phyloP scores from a whole-genome alignment of 2,797 vertebrate genomes.

The Enteromius mattozi region DNA sequence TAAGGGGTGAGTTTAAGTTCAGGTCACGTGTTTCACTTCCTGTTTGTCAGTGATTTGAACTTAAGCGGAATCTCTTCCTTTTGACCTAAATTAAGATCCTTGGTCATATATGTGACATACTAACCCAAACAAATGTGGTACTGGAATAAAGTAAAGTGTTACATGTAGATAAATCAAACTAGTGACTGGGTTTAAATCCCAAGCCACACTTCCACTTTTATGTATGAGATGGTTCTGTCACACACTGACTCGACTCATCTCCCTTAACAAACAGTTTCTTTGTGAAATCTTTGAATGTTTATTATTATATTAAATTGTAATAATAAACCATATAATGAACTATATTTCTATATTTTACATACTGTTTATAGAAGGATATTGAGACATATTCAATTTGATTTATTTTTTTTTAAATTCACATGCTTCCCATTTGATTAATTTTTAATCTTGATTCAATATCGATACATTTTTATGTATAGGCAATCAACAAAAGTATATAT shows the following conservation, averaged over 20 bases:
- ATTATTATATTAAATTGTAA: background rate
- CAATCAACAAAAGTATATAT: too few species aligned
- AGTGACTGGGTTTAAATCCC: background rate
- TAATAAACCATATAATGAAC: background rate
- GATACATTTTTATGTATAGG: too few species aligned
- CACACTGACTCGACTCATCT: background rate
- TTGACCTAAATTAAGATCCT: constrained; percentile 1
- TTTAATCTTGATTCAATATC: too few species aligned
- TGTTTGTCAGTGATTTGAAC: constrained; percentile 29
- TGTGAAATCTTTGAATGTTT: background rate
- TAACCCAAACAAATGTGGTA: background rate
- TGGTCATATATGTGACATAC: background rate
- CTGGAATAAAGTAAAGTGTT: background rate
- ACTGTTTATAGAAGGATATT: background rate
- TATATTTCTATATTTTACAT: background rate
- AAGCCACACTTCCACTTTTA: background rate
- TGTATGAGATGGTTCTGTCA: background rate
- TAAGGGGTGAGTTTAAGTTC: constrained; percentile 29
- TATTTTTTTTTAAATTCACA: too few species aligned
- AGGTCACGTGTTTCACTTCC: constrained; percentile 37
- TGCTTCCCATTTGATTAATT: too few species aligned
- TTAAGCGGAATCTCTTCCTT: constrained; percentile 16
- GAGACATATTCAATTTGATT: too few species aligned
- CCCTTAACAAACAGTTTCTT: background rate
- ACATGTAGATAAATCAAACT: background rate